These are phyloP conservation scores for Drosophila nigrodunni DNA, from an alignment of 1,140 invertebrate genomes.

Conservation along the genomic window DNA sequence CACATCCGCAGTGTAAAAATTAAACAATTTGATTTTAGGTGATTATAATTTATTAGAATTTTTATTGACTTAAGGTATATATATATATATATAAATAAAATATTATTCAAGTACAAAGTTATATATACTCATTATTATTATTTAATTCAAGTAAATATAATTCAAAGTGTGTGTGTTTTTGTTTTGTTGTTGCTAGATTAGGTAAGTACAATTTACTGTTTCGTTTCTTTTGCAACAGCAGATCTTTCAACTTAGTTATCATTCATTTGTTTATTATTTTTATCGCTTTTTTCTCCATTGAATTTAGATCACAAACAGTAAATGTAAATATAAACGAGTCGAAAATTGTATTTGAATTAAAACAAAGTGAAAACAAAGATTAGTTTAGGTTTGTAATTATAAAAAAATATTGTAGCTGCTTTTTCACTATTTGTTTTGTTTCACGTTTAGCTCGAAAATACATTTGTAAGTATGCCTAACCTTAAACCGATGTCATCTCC, in stretches of 20 bases:
- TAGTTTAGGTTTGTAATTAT: constrained; percentile 39
- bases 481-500: constrained; percentile 76
- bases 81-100: constrained; percentile 83
- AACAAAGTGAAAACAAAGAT: constrained; percentile 70
- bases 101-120: constrained; percentile 84
- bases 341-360: constrained; percentile 63
- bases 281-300: constrained; percentile 32
- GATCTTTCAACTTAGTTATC: constrained; percentile 43
- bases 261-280: constrained; percentile 38
- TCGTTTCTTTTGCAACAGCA: constrained; percentile 60
- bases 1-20: background rate
- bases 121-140: constrained; percentile 83
- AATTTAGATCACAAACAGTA: constrained; percentile 78
- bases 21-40: constrained; percentile 55
- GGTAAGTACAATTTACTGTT: constrained; percentile 80
- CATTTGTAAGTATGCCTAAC: constrained; percentile 63
- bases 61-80: constrained; percentile 81
- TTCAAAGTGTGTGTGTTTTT: constrained; percentile 69
- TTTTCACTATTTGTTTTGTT: constrained; percentile 29
- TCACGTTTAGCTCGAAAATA: constrained; percentile 68
- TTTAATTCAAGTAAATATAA: constrained; percentile 83
- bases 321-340: constrained; percentile 74
- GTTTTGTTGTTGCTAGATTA: constrained; percentile 42
- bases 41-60: constrained; percentile 84
- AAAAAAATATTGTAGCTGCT: constrained; percentile 62